Evolutionary conservation across 2,797 vertebrate species (phyloP), one percentile per base, ranked within the genome.

Genomic region (Chrosomus eos): DNA sequence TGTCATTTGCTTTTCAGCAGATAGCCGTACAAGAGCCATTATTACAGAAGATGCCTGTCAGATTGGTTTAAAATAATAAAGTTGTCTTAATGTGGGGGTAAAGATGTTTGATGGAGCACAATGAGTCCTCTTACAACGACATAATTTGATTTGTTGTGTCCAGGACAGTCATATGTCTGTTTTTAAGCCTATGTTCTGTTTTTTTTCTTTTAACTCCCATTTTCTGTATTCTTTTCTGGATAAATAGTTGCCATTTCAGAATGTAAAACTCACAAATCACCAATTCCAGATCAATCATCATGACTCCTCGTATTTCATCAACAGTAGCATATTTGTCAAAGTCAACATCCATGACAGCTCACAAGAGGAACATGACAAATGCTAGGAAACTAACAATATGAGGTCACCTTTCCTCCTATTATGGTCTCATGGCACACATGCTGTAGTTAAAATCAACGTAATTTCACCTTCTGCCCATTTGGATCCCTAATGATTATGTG

Each of bases 51-150:
- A 84, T 66, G 64, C 51, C 62, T 26, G 43, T 53, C 78, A 48
- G 84, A 86, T 73, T 58, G 62, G 81, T 48, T 84, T 85, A 67
- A 85, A 88, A 86, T 51, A 87, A 85, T 84, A 87, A 87, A 86
- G 64, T 77, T 0, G 31, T 55, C 38, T 76, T 80, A 85, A 86
- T 77, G 78, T 76, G 70, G 48, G 43, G 3, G 13, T 68, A 58
- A 79, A 67, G 70, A 89, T 83, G 86, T 73, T 68, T 84, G 80
- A 89, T 67, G 70, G 58, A 76, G 28, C n/a, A 81, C 79, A 80
- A 72, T 64, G 85, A 77, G 80, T 82, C 64, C 10, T 66, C 62
- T 72, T 77, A 74, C 33, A 77, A 81, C 62, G 60, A 58, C 73
- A 64, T 80, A 86, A 84, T 82, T n/a, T 28, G 72, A 83, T 89